Evolutionary conservation across 1,140 invertebrate genomes (phyloP).

Genomic region (Lordiphosa collinella): DNA sequence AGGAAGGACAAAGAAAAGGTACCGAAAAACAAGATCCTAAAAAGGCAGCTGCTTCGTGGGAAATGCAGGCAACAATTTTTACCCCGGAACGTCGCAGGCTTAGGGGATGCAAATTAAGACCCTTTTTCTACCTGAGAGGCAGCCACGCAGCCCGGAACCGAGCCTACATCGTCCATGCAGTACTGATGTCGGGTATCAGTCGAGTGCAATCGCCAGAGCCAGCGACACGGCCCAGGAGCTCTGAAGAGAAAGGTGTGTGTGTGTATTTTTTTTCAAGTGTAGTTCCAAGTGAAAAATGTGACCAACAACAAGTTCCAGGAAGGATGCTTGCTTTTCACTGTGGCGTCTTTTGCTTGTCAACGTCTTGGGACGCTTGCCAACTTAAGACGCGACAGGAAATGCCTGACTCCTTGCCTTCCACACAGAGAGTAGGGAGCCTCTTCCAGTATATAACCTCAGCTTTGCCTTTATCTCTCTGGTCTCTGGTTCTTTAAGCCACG

Average conservation of each 20-base stretch:
- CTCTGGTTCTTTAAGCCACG: neutral
- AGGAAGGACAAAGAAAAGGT: neutral
- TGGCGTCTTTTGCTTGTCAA: too few relatives aligned
- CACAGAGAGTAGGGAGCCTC: neutral
- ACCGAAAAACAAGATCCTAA: neutral
- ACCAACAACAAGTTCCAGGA: neutral
- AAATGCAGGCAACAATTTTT: neutral
- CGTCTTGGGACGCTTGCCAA: too few relatives aligned
- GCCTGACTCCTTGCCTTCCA: too few relatives aligned
- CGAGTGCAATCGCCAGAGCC: slow-evolving; percentile 20
- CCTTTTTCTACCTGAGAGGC: slow-evolving; percentile 1
- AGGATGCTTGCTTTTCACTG: slow-evolving; percentile 1
- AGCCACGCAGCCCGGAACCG: slow-evolving; percentile 1
- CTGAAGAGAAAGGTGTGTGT: neutral
- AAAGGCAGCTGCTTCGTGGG: neutral
- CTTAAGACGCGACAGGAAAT: too few relatives aligned
- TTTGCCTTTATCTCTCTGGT: neutral
- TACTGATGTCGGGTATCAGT: slow-evolving; percentile 23
- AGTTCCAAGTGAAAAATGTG: too few relatives aligned
- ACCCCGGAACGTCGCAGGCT: neutral
- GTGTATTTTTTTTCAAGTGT: neutral
- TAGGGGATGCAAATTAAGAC: slow-evolving; percentile 1
- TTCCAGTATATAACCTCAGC: neutral
- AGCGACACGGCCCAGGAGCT: slow-evolving; percentile 21
- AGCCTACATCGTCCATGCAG: slow-evolving; percentile 5